Conservation (phyloP, 1,140 invertebrate species). For the Aradophagus sp. region DNA sequence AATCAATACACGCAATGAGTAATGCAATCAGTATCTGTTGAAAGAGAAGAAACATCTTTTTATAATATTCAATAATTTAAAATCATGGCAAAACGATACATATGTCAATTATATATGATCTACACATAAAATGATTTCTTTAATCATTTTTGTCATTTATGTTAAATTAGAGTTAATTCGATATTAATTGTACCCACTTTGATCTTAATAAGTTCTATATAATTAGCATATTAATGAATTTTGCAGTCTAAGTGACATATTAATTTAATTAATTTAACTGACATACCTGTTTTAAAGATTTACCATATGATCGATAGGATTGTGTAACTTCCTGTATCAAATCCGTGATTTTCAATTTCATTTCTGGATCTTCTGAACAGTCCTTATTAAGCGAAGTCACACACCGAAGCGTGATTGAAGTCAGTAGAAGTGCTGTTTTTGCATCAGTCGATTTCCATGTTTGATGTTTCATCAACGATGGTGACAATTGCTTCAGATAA, state of each 20-base stretch:
- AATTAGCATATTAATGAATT: too few relatives aligned
- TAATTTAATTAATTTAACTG: too few relatives aligned
- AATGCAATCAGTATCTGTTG: slow-evolving; percentile 67
- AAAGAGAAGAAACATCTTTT: too few relatives aligned
- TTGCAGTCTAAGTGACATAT: too few relatives aligned
- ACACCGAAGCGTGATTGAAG: slow-evolving; percentile 68
- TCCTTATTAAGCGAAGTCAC: slow-evolving; percentile 65
- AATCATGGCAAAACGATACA: too few relatives aligned
- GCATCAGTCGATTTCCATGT: slow-evolving; percentile 21
- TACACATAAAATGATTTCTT: too few relatives aligned
- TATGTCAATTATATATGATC: too few relatives aligned
- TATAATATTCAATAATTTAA: too few relatives aligned
- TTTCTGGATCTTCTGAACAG: slow-evolving; percentile 61
- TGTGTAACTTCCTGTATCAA: slow-evolving; percentile 68
- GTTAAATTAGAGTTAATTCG: too few relatives aligned
- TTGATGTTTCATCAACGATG: slow-evolving; percentile 26
- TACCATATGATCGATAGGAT: slow-evolving; percentile 65
- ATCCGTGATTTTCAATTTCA: slow-evolving; percentile 62
- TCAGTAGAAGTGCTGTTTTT: slow-evolving; percentile 66
- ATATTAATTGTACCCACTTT: too few relatives aligned
- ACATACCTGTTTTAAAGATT: slow-evolving; percentile 66
- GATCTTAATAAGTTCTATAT: too few relatives aligned
- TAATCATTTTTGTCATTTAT: too few relatives aligned
- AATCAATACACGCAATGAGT: slow-evolving; percentile 65
- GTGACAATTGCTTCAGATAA: slow-evolving; percentile 60